Base-by-base conservation (phyloP, 2,797 vertebrate genomes). In the Anableps anableps region DNA sequence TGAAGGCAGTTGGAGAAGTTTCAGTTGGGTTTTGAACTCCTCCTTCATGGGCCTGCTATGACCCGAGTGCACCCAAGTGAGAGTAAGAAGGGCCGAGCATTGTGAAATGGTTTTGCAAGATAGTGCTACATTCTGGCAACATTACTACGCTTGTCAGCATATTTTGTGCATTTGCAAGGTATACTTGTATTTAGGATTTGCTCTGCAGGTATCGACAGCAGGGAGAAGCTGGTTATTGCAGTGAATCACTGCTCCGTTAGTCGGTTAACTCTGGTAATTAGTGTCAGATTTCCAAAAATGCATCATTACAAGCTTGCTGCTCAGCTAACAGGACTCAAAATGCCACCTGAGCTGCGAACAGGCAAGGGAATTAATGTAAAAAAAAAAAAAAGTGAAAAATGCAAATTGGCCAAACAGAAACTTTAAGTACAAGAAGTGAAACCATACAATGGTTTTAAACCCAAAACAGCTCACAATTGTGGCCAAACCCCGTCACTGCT, bases 71-170 rank as follows among this genome's bases (percentile, higher is more conserved):
- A 86, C 84, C 85, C 80, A 70, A 86, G 85, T 83, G 64, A 89
- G 86, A 21, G 26, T 75, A 82, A 88, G 91, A 80, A 76, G 85
- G 90, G 92, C 90, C 81, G 50, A 80, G 88, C 83, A 60, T 94
- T 95, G 92, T 83, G 75, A 95, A 95, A 94, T 64, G 83, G 55
- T 95, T 95, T 95, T 94, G 93, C 94, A 95, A 95, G 89, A 95
- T 85, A 93, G 91, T 43, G 72, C 84, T 90, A 77, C 13, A 70
- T 88, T 94, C 90, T 95, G 89, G 93, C 92, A 92, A 92, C 80
- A 80, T 74, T 70, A 81, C 80, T 92, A 90, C 90, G 87, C 87
- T 88, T 84, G 88, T 95, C 94, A 95, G 95, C 94, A 92, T 72
- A 86, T 92, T 93, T 86, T 82, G 76, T 36, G 58, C 72, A 34